phyloP scores from a whole-genome alignment of 2,888 invertebrate genomes.

The Ptychoptera contaminata region DNA sequence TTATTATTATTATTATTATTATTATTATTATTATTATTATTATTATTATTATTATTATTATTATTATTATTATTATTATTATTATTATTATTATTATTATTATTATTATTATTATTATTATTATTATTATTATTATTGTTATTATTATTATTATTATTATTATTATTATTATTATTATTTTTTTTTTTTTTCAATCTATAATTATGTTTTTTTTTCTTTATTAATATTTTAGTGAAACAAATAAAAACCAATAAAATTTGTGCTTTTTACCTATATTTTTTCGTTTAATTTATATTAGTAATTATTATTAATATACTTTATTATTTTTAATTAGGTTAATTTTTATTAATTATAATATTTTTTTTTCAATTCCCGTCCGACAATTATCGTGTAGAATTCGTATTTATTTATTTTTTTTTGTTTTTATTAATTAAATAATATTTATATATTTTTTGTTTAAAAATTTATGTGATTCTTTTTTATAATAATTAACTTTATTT shows the following conservation, averaged over 20 bases:
- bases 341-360: conserved; percentile 9
- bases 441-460: conserved; percentile 11
- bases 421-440: conserved; percentile 11
- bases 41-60: too few relatives aligned
- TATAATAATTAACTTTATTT: conserved; percentile 12
- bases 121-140: too few relatives aligned
- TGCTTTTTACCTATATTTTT: too few relatives aligned
- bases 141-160: too few relatives aligned
- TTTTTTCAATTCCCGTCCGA: conserved; percentile 5
- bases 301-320: conserved; percentile 5
- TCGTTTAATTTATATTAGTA: conserved; percentile 7
- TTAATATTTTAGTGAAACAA: conserved; percentile 3
- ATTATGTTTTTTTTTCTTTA: conserved; percentile 11
- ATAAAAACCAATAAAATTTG: too few relatives aligned
- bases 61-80: too few relatives aligned
- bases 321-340: conserved; percentile 9
- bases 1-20: too few relatives aligned
- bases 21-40: too few relatives aligned
- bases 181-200: too few relatives aligned
- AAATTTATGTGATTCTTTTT: conserved; percentile 7
- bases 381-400: conserved; percentile 9
- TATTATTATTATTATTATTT: too few relatives aligned
- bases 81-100: too few relatives aligned
- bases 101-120: too few relatives aligned
- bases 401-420: conserved; percentile 8